Evolutionary conservation across 2,888 invertebrate genomes (phyloP).

Genomic region (Polydrusus pterygomalis): DNA sequence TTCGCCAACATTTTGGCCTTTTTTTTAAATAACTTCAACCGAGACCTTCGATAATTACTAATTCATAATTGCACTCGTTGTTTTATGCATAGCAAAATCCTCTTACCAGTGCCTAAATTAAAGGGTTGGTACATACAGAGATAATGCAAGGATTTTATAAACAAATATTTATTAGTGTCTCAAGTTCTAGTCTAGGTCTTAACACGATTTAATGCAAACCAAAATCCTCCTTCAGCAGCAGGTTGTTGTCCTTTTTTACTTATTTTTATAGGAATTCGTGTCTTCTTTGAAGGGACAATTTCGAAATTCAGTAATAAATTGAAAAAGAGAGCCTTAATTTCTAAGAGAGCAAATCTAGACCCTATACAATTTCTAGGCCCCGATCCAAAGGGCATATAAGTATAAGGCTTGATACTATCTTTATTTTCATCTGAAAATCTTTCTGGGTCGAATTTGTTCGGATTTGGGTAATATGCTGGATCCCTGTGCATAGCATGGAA

Average conservation of each 20-base stretch:
- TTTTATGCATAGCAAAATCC: too few species aligned
- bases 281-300: conserved; percentile 59
- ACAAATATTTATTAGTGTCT: too few species aligned
- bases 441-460: conserved; percentile 73
- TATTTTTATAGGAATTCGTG: conserved; percentile 37
- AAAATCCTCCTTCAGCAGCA: conserved; percentile 61
- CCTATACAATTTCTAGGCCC: conserved; percentile 76
- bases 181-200: too few species aligned
- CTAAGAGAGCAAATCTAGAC: conserved; percentile 65
- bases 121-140: too few species aligned
- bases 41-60: too few species aligned
- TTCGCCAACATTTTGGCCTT: too few species aligned
- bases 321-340: conserved; percentile 57
- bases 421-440: conserved; percentile 64
- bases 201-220: conserved; percentile 61
- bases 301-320: conserved; percentile 64
- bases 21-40: too few species aligned
- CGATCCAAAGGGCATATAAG: conserved; percentile 74
- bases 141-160: too few species aligned
- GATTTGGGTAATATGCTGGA: conserved; percentile 70
- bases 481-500: conserved; percentile 70
- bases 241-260: neutral
- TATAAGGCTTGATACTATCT: conserved; percentile 71
- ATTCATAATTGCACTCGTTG: too few species aligned
- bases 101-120: too few species aligned